Evolutionary conservation across 2,888 invertebrate species (phyloP), one percentile per base, ranked within the genome.

Genomic region (Bedellia somnulentella): DNA sequence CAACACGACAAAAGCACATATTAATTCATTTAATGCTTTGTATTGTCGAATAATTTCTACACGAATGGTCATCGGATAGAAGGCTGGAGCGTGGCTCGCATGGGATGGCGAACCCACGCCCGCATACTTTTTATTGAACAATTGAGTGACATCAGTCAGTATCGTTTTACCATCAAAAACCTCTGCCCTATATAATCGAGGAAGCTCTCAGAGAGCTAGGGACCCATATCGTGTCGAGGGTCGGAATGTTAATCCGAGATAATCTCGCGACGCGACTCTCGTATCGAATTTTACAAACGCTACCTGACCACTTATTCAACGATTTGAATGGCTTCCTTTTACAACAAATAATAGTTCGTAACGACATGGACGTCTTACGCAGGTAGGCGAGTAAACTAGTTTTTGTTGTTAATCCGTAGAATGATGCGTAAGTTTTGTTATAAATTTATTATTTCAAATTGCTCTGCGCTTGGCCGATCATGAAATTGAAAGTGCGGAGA

Each of bases 211-310:
- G 29, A 14, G 18, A 23, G 15, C 17, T 44, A 42, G 49, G 50
- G 55, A 45, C 47, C 49, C 49, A 42, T 43, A 47, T 47, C 40
- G 46, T 43, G 44, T 44, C 14, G n/a, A 43, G 48, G 51, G 43
- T 42, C 39, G 71, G 73, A 73, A 75, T 73, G 56, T 71, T 70
- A 73, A 73, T 67, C 67, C 49, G 49, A 56, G 68, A 68, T 73
- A 57, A 73, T 71, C 73, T 62, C 46, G 42, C 42, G 42, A 49
- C 43, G 45, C 44, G 51, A 51, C 46, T 48, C 52, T 57, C 51
- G 58, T 57, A 61, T 67, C 59, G 53, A 60, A 62, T 64, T 67
- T 62, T 64, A 66, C 62, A 60, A 62, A 64, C 57, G 59, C 63
- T 71, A 70, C 70, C 71, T 71, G 70, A 57, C 50, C 54, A 54